Base-by-base conservation (phyloP, 1,140 invertebrate species). In the Sitodiplosis mosellana region DNA sequence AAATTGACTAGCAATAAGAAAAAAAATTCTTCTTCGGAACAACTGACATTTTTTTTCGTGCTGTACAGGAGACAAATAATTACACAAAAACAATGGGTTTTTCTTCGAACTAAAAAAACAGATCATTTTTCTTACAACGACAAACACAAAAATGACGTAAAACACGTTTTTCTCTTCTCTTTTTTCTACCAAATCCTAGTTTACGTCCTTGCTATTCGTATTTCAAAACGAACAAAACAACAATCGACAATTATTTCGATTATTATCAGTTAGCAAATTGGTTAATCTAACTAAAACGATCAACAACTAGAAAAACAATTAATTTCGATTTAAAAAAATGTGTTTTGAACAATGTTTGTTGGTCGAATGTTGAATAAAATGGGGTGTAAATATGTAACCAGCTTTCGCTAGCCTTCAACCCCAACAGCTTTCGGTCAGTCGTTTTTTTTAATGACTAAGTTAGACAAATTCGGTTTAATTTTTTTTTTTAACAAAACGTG, bases 281-380 rank as follows among this genome's bases (percentile, higher is more conserved):
- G 42, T 19, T 20, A 18, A 59, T 59, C 59, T 59, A 59, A 58
- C 59, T 50, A 54, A 59, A 59, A 57, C 59, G 40, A 36, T 10
- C 34, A 40, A 40, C 18, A 15, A 40, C 38, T 40, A 15, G 51
- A 50, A 54, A 48, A 49, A 45, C 47, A 47, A 27, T 27, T 27
- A 27, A 27, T 27, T 27, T 27, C 10, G 27, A 27, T 27, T 5
- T 27, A 44, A 44, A 12, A 44, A 44, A 18, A 18, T 22, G 5
- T 18, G 12, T 18, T 51, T 45, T 45, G 6, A 49, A 15, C 19
- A 37, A 37, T 45, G 27, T 45, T 44, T 56, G 50, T 49, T 54
- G 47, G 52, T 38, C 51, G 48, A 53, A 49, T n/a, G n/a, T n/a
- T n/a, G n/a, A n/a, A n/a, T n/a, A n/a, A 27, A 27, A 27, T 27